A percentile compares a stretch with the other conserved stretches of the same genome.
phyloP scores from a whole-genome alignment of 2,797 vertebrate genomes.

The Limnodromus scolopaceus region DNA sequence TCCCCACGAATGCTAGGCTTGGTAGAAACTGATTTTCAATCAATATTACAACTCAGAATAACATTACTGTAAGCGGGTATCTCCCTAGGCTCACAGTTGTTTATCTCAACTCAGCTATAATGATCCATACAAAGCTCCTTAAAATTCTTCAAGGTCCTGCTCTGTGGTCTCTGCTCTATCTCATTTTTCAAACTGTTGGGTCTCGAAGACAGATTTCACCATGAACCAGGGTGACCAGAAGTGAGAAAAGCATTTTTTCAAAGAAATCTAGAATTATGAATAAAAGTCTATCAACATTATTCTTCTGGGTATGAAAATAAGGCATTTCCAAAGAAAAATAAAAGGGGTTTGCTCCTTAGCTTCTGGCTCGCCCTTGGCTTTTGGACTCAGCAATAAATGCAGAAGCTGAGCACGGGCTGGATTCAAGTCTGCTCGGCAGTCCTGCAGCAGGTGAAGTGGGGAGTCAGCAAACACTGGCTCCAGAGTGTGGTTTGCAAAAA shows the following conservation, averaged over 20 bases:
- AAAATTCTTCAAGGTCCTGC: background rate
- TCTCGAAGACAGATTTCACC: background rate
- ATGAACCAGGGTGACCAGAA: background rate
- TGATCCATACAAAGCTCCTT: accelerated
- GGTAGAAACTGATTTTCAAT: background rate
- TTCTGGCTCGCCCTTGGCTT: background rate
- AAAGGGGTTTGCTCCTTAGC: background rate
- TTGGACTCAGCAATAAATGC: background rate
- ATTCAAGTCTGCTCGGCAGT: background rate
- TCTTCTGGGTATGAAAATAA: background rate
- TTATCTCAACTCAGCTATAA: background rate
- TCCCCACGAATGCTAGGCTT: accelerated
- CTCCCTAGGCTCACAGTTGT: background rate
- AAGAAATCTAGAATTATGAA: background rate
- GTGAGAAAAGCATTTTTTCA: background rate
- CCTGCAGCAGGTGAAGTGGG: background rate
- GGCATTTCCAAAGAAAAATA: background rate
- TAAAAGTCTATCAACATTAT: background rate
- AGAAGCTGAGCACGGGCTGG: background rate
- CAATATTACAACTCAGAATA: background rate
- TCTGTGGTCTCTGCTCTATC: background rate
- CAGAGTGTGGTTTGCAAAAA: background rate
- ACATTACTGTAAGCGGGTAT: background rate
- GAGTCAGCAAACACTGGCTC: background rate
- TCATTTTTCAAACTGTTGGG: background rate